Base-by-base conservation (phyloP, 2,888 invertebrate species). In the Stenchaetothrips biformis region DNA sequence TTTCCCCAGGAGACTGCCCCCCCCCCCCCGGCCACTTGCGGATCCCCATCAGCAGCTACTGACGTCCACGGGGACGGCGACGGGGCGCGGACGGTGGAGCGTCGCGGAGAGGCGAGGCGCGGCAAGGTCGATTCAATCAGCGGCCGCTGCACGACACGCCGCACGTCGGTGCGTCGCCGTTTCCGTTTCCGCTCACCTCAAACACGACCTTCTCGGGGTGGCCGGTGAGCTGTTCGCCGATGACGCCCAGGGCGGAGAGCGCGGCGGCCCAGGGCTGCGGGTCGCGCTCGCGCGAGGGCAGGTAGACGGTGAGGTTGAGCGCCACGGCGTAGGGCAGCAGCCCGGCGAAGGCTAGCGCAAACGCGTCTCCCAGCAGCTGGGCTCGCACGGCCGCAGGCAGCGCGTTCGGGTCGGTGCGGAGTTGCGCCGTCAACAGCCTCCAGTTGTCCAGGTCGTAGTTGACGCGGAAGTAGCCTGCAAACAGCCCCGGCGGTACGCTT, bases 41-140 rank as follows among this genome's bases (percentile, higher is more conserved):
- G 53, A 13, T 53, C 53, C 8, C 53, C 16, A 13, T 53, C 53
- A 53, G 16, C 16, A 11, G 53, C 13, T 13, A 18, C 18, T 13
- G 13, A 18, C 53, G 13, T 53, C 53, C 53, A 4, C 53, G 53
- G 18, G 53, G 53, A 53, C 53, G 53, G n/a, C n/a, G n/a, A n/a
- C 37, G 37, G 37, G 37, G 37, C 37, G 37, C 37, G 37, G 37
- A 37, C 4, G 37, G 37, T 16, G 59, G 59, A 6, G 13, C 59
- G 59, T 16, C 59, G 59, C 59, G 59, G 13, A 25, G 67, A 8
- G 13, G 59, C 9, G 59, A 6, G 59, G 59, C 67, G 67, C 2
- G 67, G 21, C 67, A 74, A 74, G 67, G 67, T 74, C 67, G 67
- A 74, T 74, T 74, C 67, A 74, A 74, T 74, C 21, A 74, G 67